These are phyloP conservation scores for Eristalis arbustorum DNA, from an alignment of 2,888 invertebrate genomes.

Conservation along the genomic window DNA sequence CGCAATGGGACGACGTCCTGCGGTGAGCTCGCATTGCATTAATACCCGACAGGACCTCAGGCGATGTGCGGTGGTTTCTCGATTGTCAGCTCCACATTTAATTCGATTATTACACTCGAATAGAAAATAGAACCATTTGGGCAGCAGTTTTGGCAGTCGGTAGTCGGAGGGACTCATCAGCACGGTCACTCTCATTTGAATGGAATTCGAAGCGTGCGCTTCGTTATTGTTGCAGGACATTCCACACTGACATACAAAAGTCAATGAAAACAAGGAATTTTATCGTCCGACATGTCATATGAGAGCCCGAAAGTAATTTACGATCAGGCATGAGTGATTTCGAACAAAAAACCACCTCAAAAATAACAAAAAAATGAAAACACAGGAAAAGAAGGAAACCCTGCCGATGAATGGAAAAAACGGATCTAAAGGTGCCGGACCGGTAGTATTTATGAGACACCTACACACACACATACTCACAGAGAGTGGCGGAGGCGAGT, in stretches of 20 bases:
- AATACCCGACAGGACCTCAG: constrained; percentile 45
- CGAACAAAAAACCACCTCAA: constrained; percentile 34
- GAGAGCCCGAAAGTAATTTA: constrained; percentile 61
- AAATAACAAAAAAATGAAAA: neutral
- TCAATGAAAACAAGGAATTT: constrained; percentile 56
- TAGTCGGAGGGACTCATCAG: constrained; percentile 21
- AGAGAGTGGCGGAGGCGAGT: constrained; percentile 43
- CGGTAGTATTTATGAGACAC: constrained; percentile 51
- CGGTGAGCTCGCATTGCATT: constrained; percentile 46
- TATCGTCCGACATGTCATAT: constrained; percentile 56
- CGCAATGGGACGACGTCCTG: constrained; percentile 60
- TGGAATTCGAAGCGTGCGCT: constrained; percentile 63
- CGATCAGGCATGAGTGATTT: constrained; percentile 62
- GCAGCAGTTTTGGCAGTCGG: neutral
- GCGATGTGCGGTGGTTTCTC: constrained; percentile 36
- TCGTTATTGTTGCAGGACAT: constrained; percentile 33
- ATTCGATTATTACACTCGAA: constrained; percentile 59
- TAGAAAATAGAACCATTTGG: constrained; percentile 29
- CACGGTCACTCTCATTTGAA: constrained; percentile 6
- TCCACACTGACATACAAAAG: constrained; percentile 28
- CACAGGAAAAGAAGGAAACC: neutral
- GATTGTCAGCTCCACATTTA: constrained; percentile 57
- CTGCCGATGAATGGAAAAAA: constrained; percentile 51
- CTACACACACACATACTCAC: neutral
- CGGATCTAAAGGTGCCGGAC: constrained; percentile 41